These are phyloP conservation scores for Otolemur garnettii DNA, from an alignment of 2,113 vertebrate species.

Conservation along the genomic window DNA sequence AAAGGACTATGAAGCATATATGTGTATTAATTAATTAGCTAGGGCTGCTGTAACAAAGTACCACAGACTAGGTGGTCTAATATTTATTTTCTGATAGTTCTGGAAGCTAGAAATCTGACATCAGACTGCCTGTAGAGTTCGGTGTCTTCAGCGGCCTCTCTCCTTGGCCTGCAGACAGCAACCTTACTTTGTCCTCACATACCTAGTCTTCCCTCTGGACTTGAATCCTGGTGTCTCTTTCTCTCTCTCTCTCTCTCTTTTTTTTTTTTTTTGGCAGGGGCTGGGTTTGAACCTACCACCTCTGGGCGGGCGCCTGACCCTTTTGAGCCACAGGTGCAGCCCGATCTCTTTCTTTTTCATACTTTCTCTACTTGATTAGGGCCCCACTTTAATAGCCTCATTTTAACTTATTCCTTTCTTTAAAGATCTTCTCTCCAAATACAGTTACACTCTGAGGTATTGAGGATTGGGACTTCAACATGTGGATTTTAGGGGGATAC, in stretches of 20 bases:
- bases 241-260: neutral
- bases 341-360: no score
- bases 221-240: neutral
- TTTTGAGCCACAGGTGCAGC: no score
- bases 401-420: constrained; percentile 19
- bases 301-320: no score
- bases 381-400: neutral
- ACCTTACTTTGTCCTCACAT: neutral
- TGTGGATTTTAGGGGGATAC: neutral
- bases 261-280: no score
- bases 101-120: neutral
- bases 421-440: neutral
- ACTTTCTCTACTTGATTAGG: no score
- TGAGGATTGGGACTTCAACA: neutral
- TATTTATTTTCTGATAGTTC: neutral
- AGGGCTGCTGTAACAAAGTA: neutral
- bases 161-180: neutral
- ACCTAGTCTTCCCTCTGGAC: neutral
- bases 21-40: neutral
- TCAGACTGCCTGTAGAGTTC: neutral
- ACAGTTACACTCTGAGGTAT: neutral
- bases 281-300: no score
- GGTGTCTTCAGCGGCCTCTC: neutral
- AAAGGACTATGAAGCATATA: neutral
- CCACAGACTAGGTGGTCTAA: neutral